Conservation (phyloP, 2,797 vertebrate species). For the Monodelphis domestica region DNA sequence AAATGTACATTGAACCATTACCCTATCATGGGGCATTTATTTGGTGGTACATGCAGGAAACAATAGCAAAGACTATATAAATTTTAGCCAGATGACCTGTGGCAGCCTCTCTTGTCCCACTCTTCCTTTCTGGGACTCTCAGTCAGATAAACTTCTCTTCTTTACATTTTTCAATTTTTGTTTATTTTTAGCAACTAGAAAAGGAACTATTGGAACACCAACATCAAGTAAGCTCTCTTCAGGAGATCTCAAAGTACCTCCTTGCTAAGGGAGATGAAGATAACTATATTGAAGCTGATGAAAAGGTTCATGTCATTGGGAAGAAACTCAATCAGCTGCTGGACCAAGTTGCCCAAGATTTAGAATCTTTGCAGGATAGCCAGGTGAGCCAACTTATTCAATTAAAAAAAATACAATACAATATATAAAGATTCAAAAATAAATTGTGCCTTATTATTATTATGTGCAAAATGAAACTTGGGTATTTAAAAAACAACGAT, state of each 20-base stretch:
- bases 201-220: constrained; percentile 87
- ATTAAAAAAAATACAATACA: not conserved
- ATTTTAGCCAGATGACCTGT: too few relatives aligned
- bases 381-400: constrained; percentile 84
- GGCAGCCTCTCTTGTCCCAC: not conserved
- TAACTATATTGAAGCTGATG: constrained; percentile 90
- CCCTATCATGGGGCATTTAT: too few relatives aligned
- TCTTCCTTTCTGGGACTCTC: not conserved
- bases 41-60: too few relatives aligned
- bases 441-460: not conserved
- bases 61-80: too few relatives aligned
- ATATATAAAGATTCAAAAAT: not conserved
- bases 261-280: constrained; percentile 86
- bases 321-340: constrained; percentile 90
- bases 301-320: constrained; percentile 92
- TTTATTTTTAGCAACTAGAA: constrained; percentile 88
- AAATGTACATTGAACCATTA: too few relatives aligned
- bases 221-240: constrained; percentile 86
- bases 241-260: constrained; percentile 89
- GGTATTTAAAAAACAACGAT: not conserved
- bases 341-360: constrained; percentile 85
- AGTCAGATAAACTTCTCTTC: not conserved
- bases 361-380: constrained; percentile 81
- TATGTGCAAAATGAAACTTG: not conserved
- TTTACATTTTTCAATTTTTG: not conserved